Evolutionary conservation across 2,113 vertebrate species (phyloP), one percentile per base, ranked within the genome.

Genomic region (Oryzias woworae): DNA sequence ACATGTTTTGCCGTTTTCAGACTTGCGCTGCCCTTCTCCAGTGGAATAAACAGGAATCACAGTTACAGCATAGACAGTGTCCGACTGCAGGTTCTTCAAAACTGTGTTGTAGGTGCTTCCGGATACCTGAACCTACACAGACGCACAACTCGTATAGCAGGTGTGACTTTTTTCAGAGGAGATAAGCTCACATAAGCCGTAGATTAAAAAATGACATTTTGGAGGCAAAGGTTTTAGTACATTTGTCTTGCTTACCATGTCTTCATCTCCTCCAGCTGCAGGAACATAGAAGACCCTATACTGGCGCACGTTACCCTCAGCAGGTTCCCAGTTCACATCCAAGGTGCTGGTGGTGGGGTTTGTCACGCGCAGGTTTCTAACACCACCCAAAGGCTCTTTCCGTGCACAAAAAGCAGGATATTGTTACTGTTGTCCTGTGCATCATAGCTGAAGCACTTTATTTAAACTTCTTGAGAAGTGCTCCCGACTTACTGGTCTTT

Each of bases 281-380:
- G 96, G 94, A 42, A 92, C 77, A 62, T 97, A 98, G 85, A 90
- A 93, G 64, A 99, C 81, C 75, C 92, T 94, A 73, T 99, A 98
- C 65, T 96, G 95, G 0, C 96, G 94, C 48, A 96, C 95, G 28
- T 74, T 95, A 46, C 97, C 96, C 76, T 99, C 96, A 7, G 96
- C 96, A 0, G 97, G 90, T 76, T 98, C 95, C 97, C 97, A 99
- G n/a, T 89, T 86, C 55, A 98, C 87, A 26, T 92, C 97, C 77
- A 99, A 61, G 17, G 94, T 93, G 86, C 93, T 98, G 60, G 95
- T 96, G 16, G 95, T 96, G 42, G 96, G 96, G 71, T 99, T 95
- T 17, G 94, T 98, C 8, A 98, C 95, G n/a, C 83, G 85, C 16
- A 98, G 87, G 78, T 98, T 97, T 78, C 86, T 93, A 52, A 98